Evolutionary conservation across 2,888 invertebrate species (phyloP).

Genomic region (Agonum fuliginosum): DNA sequence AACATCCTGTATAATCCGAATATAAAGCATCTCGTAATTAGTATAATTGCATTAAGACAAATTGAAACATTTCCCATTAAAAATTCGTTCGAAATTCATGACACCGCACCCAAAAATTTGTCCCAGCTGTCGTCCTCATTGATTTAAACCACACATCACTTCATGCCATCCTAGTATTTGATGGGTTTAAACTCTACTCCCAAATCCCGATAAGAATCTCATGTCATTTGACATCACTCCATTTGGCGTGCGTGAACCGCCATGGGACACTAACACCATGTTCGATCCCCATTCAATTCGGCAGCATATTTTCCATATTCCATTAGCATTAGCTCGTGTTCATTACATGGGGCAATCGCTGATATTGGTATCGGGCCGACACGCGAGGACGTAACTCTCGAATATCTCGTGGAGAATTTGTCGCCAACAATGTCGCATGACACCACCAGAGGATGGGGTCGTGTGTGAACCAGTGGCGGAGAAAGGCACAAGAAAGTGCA

Average conservation of each 20-base stretch:
- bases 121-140: conserved; percentile 11
- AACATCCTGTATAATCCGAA: too few species aligned
- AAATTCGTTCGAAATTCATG: too few species aligned
- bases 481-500: background rate
- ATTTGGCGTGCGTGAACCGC: conserved; percentile 2
- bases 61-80: too few species aligned
- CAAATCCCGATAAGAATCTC: conserved; percentile 29
- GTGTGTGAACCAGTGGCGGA: conserved; percentile 10
- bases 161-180: too few species aligned
- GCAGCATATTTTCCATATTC: conserved; percentile 39
- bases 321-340: conserved; percentile 50
- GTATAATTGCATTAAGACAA: too few species aligned
- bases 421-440: conserved; percentile 47
- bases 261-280: background rate
- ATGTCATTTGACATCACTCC: conserved; percentile 1
- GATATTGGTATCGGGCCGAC: conserved; percentile 15
- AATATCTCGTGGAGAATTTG: conserved; percentile 54
- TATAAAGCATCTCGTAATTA: too few species aligned
- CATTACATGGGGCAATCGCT: conserved; percentile 27
- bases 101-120: conserved; percentile 23
- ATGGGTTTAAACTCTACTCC: background rate
- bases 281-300: conserved; percentile 19
- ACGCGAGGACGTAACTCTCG: conserved; percentile 32
- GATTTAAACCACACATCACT: conserved; percentile 9
- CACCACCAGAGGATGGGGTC: background rate